Evolutionary conservation across 1,140 invertebrate genomes (phyloP).

Genomic region (Parasteatoda tepidariorum): DNA sequence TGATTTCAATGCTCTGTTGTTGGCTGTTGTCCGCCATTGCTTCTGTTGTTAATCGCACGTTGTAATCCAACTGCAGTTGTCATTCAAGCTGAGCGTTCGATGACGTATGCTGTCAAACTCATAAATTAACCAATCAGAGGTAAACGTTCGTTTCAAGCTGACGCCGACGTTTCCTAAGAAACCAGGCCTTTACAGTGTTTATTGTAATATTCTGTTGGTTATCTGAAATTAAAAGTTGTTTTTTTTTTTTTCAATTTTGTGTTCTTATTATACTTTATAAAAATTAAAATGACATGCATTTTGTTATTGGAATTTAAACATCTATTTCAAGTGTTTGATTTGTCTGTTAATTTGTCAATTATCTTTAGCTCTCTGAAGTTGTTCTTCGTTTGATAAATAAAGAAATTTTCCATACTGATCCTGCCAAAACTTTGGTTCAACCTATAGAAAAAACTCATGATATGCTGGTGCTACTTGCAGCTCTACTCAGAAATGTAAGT

Average conservation of each 20-base stretch:
- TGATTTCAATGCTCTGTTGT: no score
- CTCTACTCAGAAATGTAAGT: slow-evolving; percentile 41
- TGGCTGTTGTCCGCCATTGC: no score
- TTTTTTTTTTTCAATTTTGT: background rate
- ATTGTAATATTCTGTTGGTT: no score
- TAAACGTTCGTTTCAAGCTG: no score
- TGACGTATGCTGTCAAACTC: no score
- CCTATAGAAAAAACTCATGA: slow-evolving; percentile 45
- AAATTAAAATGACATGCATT: background rate
- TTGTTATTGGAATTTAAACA: background rate
- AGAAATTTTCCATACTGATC: slow-evolving; percentile 10
- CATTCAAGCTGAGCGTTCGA: no score
- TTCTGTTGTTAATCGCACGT: no score
- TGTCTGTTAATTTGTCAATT: background rate
- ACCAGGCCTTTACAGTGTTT: no score
- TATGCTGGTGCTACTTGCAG: slow-evolving; percentile 52
- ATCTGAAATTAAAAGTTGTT: no score
- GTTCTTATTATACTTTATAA: background rate
- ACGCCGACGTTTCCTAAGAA: no score
- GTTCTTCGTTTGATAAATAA: slow-evolving; percentile 41
- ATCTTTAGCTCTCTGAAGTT: slow-evolving; percentile 36
- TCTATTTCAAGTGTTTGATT: background rate
- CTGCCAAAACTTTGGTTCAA: background rate
- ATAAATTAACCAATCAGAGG: no score
- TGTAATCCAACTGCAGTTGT: no score